Base-by-base conservation (phyloP, 2,113 vertebrate genomes). In the Semnopithecus entellus region DNA sequence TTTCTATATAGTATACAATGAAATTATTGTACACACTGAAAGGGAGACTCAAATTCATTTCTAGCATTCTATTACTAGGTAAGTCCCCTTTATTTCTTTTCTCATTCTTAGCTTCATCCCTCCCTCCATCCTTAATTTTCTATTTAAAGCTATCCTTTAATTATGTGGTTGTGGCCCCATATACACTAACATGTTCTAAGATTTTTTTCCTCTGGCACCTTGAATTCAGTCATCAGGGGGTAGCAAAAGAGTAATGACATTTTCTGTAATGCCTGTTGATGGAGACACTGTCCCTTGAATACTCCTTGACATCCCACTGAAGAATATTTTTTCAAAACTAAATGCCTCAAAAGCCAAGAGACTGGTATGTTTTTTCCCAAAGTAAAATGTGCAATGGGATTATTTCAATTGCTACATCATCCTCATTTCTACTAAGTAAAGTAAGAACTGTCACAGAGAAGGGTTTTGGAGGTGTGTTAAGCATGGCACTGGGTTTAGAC, bases 391-490 rank as follows among this genome's bases (percentile, higher is more conserved):
- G 4, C 76, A 78, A 17, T 72, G 9, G 8, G 3, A 57, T 93
- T 84, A 91, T 86, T 70, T 97, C n/a, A 91, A 45, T 16, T 27
- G 17, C 73, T 90, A 68, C 35, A 27, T 45, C 86, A 95, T 91
- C 59, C 40, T 61, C 12, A 48, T 22, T 78, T 57, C 11, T 48
- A 52, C n/a, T 52, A 72, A 78, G 23, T 35, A 61, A 8, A 38
- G 5, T 35, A 82, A 81, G n/a, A 95, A 81, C 22, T 38, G 12
- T 45, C 68, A 45, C n/a, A 55, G 73, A 43, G 32, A 76, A 89
- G 55, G 45, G 18, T 91, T 86, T 45, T 16, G 18, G 7, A 66
- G 43, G 30, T 75, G 8, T 61, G n/a, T n/a, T 92, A 93, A 87
- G 9, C 25, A 52, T 50, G 32, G 38, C 11, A 32, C 40, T 68